phyloP scores from a whole-genome alignment of 1,140 invertebrate species.

The Cydia strobilella region DNA sequence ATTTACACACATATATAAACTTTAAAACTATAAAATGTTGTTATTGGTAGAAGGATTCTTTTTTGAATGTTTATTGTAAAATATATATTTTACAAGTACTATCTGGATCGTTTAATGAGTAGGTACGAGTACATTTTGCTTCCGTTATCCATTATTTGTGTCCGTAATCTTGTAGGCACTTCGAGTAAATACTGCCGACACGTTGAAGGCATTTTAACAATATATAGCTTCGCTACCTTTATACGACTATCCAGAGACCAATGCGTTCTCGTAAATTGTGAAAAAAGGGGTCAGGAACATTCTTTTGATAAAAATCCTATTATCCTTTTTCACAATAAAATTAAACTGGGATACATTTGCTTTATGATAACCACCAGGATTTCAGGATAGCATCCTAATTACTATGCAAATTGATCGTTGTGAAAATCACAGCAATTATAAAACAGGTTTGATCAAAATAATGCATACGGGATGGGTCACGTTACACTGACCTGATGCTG shows the following conservation, averaged over 20 bases:
- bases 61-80: too few relatives aligned
- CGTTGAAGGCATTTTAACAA: neutral
- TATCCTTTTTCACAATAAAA: constrained; percentile 17
- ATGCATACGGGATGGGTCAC: constrained; percentile 20
- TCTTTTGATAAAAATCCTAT: constrained; percentile 7
- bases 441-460: constrained; percentile 49
- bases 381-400: constrained; percentile 49
- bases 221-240: neutral
- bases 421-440: constrained; percentile 58
- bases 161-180: neutral
- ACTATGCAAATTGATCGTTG: constrained; percentile 73
- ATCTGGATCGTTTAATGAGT: too few relatives aligned
- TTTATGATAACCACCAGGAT: constrained; percentile 45
- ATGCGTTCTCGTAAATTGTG: constrained; percentile 3
- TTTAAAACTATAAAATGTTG: too few relatives aligned
- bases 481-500: constrained; percentile 27
- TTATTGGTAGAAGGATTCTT: too few relatives aligned
- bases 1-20: too few relatives aligned
- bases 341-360: constrained; percentile 40
- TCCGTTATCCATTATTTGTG: neutral
- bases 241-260: constrained; percentile 5
- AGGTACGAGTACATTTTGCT: too few relatives aligned
- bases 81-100: too few relatives aligned
- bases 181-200: neutral
- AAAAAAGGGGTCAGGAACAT: constrained; percentile 4